These are phyloP conservation scores for Ceyx cyanopectus DNA, from an alignment of 2,113 vertebrate species.

Conservation along the genomic window DNA sequence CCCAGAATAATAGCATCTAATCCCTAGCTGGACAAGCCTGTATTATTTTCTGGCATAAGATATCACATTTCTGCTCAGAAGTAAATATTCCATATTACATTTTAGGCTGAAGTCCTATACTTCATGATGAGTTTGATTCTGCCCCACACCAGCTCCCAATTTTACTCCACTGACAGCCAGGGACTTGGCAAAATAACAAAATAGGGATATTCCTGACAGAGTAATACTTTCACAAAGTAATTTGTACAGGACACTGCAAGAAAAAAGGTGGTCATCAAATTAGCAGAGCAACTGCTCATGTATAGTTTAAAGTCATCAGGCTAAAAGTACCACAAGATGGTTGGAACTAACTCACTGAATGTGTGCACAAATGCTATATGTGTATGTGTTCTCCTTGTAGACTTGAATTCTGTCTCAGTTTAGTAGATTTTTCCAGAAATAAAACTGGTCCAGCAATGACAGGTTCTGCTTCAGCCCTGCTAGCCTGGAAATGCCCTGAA, in stretches of 20 bases:
- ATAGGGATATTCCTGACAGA: slow-evolving; percentile 12
- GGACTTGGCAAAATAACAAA: slow-evolving; percentile 21
- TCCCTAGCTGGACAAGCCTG: background rate
- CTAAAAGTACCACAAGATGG: background rate
- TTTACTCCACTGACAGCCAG: slow-evolving; percentile 9
- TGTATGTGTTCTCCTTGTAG: slow-evolving; percentile 25
- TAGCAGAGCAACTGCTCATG: background rate
- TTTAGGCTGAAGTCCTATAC: slow-evolving; percentile 37
- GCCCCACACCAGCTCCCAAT: background rate
- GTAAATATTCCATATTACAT: slow-evolving; percentile 34
- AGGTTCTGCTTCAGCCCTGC: slow-evolving; percentile 68
- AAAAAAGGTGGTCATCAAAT: background rate
- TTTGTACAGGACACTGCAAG: slow-evolving; percentile 26
- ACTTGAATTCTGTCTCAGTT: slow-evolving; percentile 48
- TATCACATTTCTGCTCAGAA: background rate
- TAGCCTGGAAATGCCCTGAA: slow-evolving; percentile 66
- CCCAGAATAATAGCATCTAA: background rate
- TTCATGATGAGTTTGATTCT: slow-evolving; percentile 18
- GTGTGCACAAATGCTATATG: background rate
- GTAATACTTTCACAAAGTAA: background rate
- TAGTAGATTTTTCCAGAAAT: slow-evolving; percentile 60
- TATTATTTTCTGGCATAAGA: slow-evolving; percentile 22
- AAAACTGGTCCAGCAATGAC: slow-evolving; percentile 73
- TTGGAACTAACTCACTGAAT: slow-evolving; percentile 1
- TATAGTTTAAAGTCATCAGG: slow-evolving; percentile 26